These are phyloP conservation scores for Homarus americanus DNA, from an alignment of 1,140 invertebrate genomes.

Conservation along the genomic window DNA sequence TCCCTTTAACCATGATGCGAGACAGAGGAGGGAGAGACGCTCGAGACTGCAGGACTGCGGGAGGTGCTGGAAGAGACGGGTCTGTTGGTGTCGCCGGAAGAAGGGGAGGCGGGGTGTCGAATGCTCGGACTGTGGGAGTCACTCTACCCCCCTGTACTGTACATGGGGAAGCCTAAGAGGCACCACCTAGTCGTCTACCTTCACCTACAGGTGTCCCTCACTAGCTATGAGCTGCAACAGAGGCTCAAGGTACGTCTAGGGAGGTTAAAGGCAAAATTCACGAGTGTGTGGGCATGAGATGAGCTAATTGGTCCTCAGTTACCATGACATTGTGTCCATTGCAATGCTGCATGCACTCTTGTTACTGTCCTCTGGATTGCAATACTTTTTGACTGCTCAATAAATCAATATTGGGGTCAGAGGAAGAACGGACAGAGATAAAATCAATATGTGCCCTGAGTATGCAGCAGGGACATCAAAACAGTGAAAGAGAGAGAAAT, in stretches of 20 bases:
- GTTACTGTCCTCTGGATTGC: too few species aligned
- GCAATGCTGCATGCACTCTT: too few species aligned
- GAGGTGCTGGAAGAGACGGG: constrained; percentile 59
- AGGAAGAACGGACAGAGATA: too few species aligned
- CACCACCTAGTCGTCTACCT: constrained; percentile 66
- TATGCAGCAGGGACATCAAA: too few species aligned
- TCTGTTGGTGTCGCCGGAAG: not conserved
- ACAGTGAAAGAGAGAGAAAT: too few species aligned
- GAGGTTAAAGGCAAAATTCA: not conserved
- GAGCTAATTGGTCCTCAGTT: too few species aligned
- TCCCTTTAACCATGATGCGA: too few species aligned
- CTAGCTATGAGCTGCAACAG: not conserved
- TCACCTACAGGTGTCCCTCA: constrained; percentile 8
- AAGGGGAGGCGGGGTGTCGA: constrained; percentile 13
- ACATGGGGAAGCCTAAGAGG: constrained; percentile 48
- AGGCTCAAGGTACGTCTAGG: not conserved
- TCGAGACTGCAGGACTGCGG: constrained; percentile 44
- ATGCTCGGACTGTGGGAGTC: constrained; percentile 61
- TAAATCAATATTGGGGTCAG: too few species aligned
- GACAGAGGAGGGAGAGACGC: constrained; percentile 58
- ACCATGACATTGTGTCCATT: too few species aligned
- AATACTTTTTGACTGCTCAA: too few species aligned
- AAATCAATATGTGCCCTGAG: too few species aligned
- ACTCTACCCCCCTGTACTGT: constrained; percentile 50
- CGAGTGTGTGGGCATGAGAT: too few species aligned